Evolutionary conservation across 2,888 invertebrate genomes (phyloP), one percentile per base, ranked within the genome.

Genomic region (Neoascia interrupta): DNA sequence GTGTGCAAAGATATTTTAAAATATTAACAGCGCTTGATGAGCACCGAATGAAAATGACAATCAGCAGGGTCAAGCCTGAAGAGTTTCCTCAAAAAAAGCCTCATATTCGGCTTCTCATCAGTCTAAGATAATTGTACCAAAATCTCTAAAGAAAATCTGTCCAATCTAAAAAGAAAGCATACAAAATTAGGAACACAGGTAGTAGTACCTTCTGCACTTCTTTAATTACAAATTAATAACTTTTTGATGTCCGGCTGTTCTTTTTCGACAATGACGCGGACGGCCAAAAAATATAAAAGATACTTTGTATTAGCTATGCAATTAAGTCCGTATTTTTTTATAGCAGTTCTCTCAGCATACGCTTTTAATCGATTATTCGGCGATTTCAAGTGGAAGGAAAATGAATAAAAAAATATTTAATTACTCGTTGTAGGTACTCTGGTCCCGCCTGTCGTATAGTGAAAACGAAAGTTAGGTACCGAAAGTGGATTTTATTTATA

Each of bases 351-450:
- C 4, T 3, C 49, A 34, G 49, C 31, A 13, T 15, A 34, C 41
- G 36, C 49, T 56, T 58, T 56, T 39, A 68, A 69, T 69, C 58
- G 58, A 69, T 58, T 69, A 26, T 58, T 60, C 43, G 41, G 58
- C 23, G 51, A 69, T 58, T 51, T 49, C 41, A 41, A 69, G 58
- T 58, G 58, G 39, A 13, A 28, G 16, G 15, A 4, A 41, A 45
- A 43, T 28, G 15, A 28, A 41, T 49, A 31, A 41, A 31, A 58
- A 58, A 41, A 4, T n/a, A 6, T 51, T 51, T 69, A 58, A 58
- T 69, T 69, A 51, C 31, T 47, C 45, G 26, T 28, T n/a, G n/a
- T n/a, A n/a, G n/a, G 34, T 43, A 18, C 18, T 21, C 13, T 21
- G 2, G 5, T 5, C 10, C 13, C 6, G n/a, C 2, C 1, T 10